Percentiles rank a stretch among this genome's conserved stretches.
These are phyloP conservation scores for Lytechinus pictus DNA, from an alignment of 35 echinoderm and acorn worm species.

Conservation along the genomic window DNA sequence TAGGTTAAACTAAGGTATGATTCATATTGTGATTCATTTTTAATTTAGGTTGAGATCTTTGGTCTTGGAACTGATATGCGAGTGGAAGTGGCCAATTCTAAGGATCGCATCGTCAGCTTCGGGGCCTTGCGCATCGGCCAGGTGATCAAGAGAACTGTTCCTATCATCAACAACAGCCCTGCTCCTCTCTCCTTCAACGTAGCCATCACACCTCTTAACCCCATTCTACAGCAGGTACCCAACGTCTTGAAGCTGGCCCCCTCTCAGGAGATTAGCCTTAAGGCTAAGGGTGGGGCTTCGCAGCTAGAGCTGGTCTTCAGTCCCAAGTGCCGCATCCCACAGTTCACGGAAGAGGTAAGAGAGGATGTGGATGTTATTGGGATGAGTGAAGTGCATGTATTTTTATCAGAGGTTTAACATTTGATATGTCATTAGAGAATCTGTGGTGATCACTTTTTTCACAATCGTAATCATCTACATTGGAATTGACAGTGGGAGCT, in stretches of 20 bases:
- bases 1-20: too few species aligned
- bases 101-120: slow-evolving; percentile 86
- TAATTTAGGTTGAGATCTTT: slow-evolving; percentile 71
- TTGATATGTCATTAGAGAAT: not conserved
- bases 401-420: not conserved
- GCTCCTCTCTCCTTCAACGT: slow-evolving; percentile 88
- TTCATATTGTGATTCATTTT: too few species aligned
- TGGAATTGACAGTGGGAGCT: not conserved
- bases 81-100: slow-evolving; percentile 91
- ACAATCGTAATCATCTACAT: not conserved
- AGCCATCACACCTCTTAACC: slow-evolving; percentile 87
- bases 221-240: slow-evolving; percentile 85
- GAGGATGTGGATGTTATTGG: not conserved
- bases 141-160: slow-evolving; percentile 78
- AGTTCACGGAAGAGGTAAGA: slow-evolving; percentile 95
- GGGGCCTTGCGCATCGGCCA: slow-evolving; percentile 87
- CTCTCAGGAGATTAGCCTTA: slow-evolving; percentile 78
- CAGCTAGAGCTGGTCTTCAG: slow-evolving; percentile 86
- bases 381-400: not conserved
- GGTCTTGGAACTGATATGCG: slow-evolving; percentile 91
- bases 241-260: slow-evolving; percentile 76
- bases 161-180: slow-evolving; percentile 91
- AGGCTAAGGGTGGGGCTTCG: slow-evolving; percentile 78
- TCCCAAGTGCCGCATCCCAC: slow-evolving; percentile 93
- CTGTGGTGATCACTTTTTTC: not conserved